A percentile compares a stretch with the other conserved stretches of the same genome.
Conservation (phyloP, 1,140 invertebrate genomes). For the Glossosoma conforme region DNA sequence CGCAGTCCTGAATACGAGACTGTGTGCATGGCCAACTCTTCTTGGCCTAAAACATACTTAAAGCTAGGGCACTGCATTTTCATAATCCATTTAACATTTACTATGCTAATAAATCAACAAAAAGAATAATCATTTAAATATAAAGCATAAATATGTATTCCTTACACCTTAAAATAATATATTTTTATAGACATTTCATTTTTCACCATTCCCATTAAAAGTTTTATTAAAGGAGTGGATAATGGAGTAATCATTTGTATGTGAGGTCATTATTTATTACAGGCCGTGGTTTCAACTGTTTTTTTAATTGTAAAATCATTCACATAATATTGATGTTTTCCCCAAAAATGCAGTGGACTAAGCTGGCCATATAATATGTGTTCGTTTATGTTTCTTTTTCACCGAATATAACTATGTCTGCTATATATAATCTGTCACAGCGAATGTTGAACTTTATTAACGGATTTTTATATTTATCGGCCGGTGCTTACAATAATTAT, state of each 20-base stretch:
- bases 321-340: too few relatives aligned
- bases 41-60: slow-evolving; percentile 29
- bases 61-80: slow-evolving; percentile 14
- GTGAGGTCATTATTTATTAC: too few relatives aligned
- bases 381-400: slow-evolving; percentile 29
- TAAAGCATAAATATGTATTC: too few relatives aligned
- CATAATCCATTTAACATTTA: too few relatives aligned
- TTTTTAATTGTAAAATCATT: too few relatives aligned
- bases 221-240: too few relatives aligned
- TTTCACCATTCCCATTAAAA: background rate
- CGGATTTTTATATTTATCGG: too few relatives aligned
- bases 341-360: slow-evolving; percentile 19
- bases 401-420: slow-evolving; percentile 17
- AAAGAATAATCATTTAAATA: background rate
- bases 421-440: slow-evolving; percentile 16
- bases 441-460: slow-evolving; percentile 23
- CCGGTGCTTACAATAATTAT: too few relatives aligned
- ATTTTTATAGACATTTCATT: slow-evolving; percentile 16
- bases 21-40: slow-evolving; percentile 45
- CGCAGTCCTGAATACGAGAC: slow-evolving; percentile 51
- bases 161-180: too few relatives aligned
- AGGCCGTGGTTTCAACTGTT: too few relatives aligned
- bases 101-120: background rate
- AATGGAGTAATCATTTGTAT: too few relatives aligned
- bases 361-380: slow-evolving; percentile 27